Conservation (phyloP, 2,113 vertebrate species). For the Hiodon tergisus region DNA sequence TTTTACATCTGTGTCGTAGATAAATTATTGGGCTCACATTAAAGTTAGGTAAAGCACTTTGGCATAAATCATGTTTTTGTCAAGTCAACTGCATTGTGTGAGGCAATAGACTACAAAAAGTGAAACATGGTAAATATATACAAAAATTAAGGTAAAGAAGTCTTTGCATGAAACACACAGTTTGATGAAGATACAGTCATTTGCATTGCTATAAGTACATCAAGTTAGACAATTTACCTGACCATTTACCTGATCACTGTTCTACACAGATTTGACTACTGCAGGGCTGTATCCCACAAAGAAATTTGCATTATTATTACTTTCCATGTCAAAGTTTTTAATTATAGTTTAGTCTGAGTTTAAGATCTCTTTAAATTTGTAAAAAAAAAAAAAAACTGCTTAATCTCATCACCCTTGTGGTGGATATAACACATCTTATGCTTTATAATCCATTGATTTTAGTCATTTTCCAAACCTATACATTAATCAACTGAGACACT, state of each 20-base stretch:
- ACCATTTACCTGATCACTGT: slow-evolving; percentile 30
- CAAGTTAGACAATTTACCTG: background rate
- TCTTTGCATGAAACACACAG: background rate
- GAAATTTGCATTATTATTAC: slow-evolving; percentile 48
- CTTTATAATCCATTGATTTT: slow-evolving; percentile 66
- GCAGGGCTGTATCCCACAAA: slow-evolving; percentile 29
- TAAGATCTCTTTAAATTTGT: slow-evolving; percentile 69
- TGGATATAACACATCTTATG: slow-evolving; percentile 61
- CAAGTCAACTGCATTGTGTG: background rate
- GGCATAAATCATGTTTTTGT: slow-evolving; percentile 28
- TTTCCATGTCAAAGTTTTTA: slow-evolving; percentile 60
- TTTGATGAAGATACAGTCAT: background rate
- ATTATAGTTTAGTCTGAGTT: slow-evolving; percentile 68
- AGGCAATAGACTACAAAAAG: background rate
- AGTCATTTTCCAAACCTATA: slow-evolving; percentile 66
- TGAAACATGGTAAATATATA: background rate
- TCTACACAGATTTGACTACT: slow-evolving; percentile 27
- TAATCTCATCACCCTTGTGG: slow-evolving; percentile 61
- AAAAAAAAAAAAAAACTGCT: too few species aligned
- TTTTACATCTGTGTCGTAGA: slow-evolving; percentile 30
- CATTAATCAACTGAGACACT: slow-evolving; percentile 60
- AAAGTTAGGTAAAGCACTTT: slow-evolving; percentile 11
- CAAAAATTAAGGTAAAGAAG: background rate
- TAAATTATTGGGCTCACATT: slow-evolving; percentile 14
- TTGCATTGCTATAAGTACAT: background rate